Conservation (phyloP, 2,113 vertebrate species). For the Actenoides hombroni region DNA sequence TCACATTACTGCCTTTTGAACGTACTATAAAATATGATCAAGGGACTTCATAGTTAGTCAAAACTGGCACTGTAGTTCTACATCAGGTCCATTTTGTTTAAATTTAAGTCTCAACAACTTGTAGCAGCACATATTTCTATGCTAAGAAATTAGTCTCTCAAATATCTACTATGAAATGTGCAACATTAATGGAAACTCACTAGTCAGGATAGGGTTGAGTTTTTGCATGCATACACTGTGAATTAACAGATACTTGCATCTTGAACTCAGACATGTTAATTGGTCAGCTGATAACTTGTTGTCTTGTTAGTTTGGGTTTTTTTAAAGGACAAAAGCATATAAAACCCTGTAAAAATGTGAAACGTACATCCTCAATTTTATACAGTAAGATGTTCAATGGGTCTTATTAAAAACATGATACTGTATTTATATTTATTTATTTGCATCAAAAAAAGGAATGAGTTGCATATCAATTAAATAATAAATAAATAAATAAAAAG, state of each 20-base stretch:
- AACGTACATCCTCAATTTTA: neutral
- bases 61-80: neutral
- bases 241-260: neutral
- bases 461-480: neutral
- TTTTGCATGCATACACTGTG: rapidly evolving
- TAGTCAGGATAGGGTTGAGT: neutral
- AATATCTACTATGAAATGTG: neutral
- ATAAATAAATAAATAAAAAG: neutral
- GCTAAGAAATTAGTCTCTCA: neutral
- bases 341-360: neutral
- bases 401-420: neutral
- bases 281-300: neutral
- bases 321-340: neutral
- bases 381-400: neutral
- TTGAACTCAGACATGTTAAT: neutral
- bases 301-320: neutral
- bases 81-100: neutral
- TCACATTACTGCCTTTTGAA: neutral
- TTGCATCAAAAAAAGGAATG: neutral
- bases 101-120: neutral
- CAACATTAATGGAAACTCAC: neutral
- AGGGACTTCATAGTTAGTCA: neutral
- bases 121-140: neutral
- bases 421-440: neutral
- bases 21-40: neutral